Percentiles rank a stretch among this genome's conserved stretches.
These are phyloP conservation scores for Stegophylla sp. DNA, from an alignment of 2,888 invertebrate genomes.

Conservation along the genomic window DNA sequence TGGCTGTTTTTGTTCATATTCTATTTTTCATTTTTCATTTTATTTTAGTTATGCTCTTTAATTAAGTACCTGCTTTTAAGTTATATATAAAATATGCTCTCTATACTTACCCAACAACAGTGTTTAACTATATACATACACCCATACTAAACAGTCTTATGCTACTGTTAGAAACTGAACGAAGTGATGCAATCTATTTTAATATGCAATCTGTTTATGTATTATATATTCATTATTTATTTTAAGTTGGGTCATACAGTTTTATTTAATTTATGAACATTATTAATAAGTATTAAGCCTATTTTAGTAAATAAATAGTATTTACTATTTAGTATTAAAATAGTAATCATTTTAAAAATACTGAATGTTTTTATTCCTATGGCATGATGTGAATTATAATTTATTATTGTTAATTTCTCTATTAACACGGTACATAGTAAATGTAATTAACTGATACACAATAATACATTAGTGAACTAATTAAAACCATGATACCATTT, in stretches of 20 bases:
- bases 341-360: background rate
- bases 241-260: background rate
- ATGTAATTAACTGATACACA: background rate
- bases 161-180: too few species aligned
- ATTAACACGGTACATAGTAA: background rate
- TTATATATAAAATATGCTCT: too few species aligned
- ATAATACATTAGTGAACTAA: background rate
- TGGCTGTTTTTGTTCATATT: too few species aligned
- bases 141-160: too few species aligned
- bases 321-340: background rate
- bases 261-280: background rate
- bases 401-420: constrained; percentile 8
- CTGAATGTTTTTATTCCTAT: background rate
- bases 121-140: too few species aligned
- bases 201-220: too few species aligned
- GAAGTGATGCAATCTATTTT: too few species aligned
- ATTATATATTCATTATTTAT: too few species aligned
- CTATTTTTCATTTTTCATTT: too few species aligned
- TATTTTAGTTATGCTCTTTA: too few species aligned
- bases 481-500: background rate
- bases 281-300: background rate
- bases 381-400: constrained; percentile 3
- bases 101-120: too few species aligned
- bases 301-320: background rate
- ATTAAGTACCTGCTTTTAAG: too few species aligned